A percentile compares a stretch with the other conserved stretches of the same genome.
Conservation (phyloP, 2,113 vertebrate genomes). For the Lathamus discolor region DNA sequence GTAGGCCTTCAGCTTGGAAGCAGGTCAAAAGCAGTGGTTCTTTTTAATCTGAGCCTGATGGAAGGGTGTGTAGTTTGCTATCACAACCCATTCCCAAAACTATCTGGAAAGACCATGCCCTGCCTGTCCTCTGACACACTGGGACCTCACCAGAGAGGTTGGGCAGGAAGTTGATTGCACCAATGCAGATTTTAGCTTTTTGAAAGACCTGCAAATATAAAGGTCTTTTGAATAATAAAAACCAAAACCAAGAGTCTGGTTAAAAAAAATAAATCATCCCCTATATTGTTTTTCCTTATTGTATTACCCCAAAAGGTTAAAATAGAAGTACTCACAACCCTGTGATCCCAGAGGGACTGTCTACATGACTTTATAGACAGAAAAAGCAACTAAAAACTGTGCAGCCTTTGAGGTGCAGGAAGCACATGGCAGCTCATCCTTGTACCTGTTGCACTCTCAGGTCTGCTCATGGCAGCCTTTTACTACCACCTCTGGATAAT, state of each 20-base stretch:
- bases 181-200: background rate
- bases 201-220: background rate
- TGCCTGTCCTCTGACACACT: background rate
- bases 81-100: background rate
- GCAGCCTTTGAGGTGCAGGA: background rate
- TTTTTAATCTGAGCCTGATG: background rate
- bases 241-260: background rate
- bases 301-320: background rate
- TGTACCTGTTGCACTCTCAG: fast-evolving
- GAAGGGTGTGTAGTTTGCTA: background rate
- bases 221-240: background rate
- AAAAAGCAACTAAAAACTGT: background rate
- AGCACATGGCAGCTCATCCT: background rate
- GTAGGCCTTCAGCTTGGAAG: background rate
- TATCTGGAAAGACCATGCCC: fast-evolving
- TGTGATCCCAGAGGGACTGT: background rate
- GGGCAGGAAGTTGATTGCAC: background rate
- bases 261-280: background rate
- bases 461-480: background rate
- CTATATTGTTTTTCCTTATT: background rate
- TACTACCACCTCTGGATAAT: fast-evolving
- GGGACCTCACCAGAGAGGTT: fast-evolving
- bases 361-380: fast-evolving
- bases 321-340: background rate
- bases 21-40: background rate